phyloP scores from a whole-genome alignment of 2,888 invertebrate genomes.

The Hypercompe scribonia region DNA sequence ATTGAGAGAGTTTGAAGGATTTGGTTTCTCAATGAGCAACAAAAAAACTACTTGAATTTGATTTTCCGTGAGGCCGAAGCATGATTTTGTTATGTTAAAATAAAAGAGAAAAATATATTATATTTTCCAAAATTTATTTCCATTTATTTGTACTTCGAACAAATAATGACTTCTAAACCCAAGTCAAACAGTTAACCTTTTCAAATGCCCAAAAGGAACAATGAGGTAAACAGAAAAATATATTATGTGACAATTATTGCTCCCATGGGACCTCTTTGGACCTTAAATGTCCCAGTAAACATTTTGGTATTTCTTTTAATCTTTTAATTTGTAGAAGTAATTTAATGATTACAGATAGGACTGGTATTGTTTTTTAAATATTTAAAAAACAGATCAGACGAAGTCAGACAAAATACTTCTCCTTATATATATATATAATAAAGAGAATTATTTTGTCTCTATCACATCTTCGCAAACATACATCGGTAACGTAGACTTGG shows the following conservation, averaged over 20 bases:
- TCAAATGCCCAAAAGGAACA: not conserved
- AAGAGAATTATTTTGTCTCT: not conserved
- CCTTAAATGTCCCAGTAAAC: constrained; percentile 22
- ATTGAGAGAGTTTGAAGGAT: too few relatives aligned
- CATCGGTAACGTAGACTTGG: too few relatives aligned
- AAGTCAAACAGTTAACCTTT: not conserved
- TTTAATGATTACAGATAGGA: constrained; percentile 14
- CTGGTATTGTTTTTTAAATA: constrained; percentile 3
- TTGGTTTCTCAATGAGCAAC: too few relatives aligned
- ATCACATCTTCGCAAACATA: too few relatives aligned
- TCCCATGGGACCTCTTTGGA: not conserved
- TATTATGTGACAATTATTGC: constrained; percentile 26
- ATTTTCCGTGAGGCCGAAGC: too few relatives aligned
- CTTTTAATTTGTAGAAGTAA: constrained; percentile 38
- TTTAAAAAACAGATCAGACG: not conserved
- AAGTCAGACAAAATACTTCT: too few relatives aligned
- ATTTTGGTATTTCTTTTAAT: constrained; percentile 44
- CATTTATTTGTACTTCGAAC: not conserved
- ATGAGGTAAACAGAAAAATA: not conserved
- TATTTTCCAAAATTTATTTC: not conserved
- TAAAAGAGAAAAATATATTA: too few relatives aligned
- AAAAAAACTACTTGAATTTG: too few relatives aligned
- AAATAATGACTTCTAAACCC: not conserved
- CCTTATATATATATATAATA: too few relatives aligned
- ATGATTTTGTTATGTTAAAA: too few relatives aligned